Percentiles rank a stretch among this genome's conserved stretches.
Conservation (phyloP, 2,113 vertebrate genomes). For the Hiodon tergisus region DNA sequence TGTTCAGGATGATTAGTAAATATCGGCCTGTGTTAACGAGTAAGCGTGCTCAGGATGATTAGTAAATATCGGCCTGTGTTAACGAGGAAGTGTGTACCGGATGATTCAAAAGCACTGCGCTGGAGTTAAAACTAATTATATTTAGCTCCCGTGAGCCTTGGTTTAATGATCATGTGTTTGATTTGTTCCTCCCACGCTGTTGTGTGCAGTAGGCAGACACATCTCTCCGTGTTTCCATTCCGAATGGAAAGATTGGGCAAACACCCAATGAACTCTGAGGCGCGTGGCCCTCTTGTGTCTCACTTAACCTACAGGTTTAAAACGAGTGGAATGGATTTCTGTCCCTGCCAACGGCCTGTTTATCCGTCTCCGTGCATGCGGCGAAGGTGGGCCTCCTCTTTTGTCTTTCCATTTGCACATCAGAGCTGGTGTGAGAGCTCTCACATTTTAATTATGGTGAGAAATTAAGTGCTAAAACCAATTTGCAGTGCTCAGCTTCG, state of each 20-base stretch:
- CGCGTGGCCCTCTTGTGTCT: background rate
- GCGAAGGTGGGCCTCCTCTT: background rate
- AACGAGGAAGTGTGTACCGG: too few species aligned
- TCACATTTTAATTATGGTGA: conserved; percentile 16
- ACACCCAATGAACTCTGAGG: background rate
- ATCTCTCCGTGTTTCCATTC: background rate
- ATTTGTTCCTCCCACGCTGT: background rate
- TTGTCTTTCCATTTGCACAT: background rate
- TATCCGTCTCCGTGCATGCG: background rate
- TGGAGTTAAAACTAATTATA: background rate
- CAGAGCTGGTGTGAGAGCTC: background rate
- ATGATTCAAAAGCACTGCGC: too few species aligned
- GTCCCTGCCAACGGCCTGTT: background rate
- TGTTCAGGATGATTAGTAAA: too few species aligned
- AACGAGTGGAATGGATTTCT: background rate
- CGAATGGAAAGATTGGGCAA: background rate
- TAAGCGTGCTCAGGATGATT: too few species aligned
- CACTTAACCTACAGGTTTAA: too few species aligned
- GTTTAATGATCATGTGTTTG: background rate
- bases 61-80: too few species aligned
- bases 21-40: too few species aligned
- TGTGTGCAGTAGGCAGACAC: too few species aligned
- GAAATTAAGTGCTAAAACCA: conserved; percentile 20
- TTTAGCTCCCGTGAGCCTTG: background rate
- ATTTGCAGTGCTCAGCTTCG: conserved; percentile 12